Evolutionary conservation across 2,797 vertebrate species (phyloP), one percentile per base, ranked within the genome.

Genomic region (Lates japonicus): DNA sequence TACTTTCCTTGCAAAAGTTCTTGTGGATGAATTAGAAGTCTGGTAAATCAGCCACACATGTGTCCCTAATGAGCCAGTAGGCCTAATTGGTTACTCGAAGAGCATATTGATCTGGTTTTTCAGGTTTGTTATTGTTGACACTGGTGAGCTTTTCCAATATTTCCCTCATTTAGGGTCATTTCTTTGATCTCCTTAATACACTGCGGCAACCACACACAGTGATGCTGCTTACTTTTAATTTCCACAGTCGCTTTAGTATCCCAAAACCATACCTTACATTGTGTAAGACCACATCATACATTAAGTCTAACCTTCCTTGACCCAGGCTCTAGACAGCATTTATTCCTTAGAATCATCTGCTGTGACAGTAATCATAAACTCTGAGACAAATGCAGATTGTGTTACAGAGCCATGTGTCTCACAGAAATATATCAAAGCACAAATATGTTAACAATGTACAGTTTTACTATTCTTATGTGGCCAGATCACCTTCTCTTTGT

Each of bases 71-170:
- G 29, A 71, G 11, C 48, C 37, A 25, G 60, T 20, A 57, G 16
- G 29, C 37, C 41, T 82, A 76, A 80, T 75, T 84, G 69, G 60
- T 69, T 68, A 76, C 63, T 64, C 64, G 61, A 49, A 54, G n/a
- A 76, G 29, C 49, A 16, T 75, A 77, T 81, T 75, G 80, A 80
- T 83, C 59, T 67, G 17, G 25, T 58, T 74, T 29, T 69, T 74
- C 22, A 42, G 52, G 35, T 72, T 74, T 62, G 60, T 58, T 68
- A 5, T 62, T 37, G 10, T 71, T 80, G n/a, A 72, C 48, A 76
- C 20, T 35, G 6, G 20, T 19, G 25, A 81, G 7, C 22, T 79
- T 69, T 66, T 63, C 44, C 46, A 62, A 67, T 83, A 81, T 74
- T 79, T 82, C 31, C 57, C 31, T 37, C 4, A 29, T 58, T 74